These are phyloP conservation scores for Heliconius erato DNA, from an alignment of 2,888 invertebrate genomes.

Conservation along the genomic window DNA sequence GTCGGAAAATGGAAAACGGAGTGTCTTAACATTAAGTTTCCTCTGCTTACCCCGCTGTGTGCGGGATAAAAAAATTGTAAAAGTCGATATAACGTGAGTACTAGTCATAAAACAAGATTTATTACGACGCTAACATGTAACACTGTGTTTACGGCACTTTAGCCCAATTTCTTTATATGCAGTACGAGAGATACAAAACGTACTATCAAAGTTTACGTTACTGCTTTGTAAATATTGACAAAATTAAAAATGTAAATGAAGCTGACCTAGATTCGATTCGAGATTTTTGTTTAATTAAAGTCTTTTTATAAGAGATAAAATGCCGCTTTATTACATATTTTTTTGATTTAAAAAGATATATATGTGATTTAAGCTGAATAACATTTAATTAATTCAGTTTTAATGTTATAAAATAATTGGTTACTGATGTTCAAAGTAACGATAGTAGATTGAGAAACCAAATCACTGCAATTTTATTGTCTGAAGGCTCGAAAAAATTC, in stretches of 20 bases:
- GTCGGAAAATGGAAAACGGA: too few relatives aligned
- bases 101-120: slow-evolving; percentile 3
- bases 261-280: background rate
- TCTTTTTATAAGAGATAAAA: too few relatives aligned
- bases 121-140: slow-evolving; percentile 12
- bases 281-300: background rate
- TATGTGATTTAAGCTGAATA: background rate
- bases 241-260: too few relatives aligned
- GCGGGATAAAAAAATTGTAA: background rate
- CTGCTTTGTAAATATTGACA: background rate
- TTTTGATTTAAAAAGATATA: background rate
- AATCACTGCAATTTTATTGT: slow-evolving; percentile 1
- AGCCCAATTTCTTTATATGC: slow-evolving; percentile 17
- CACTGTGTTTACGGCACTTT: slow-evolving; percentile 1
- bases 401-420: background rate
- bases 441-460: background rate
- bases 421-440: background rate
- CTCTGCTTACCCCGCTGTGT: too few relatives aligned
- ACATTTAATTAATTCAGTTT: background rate
- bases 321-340: too few relatives aligned
- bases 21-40: too few relatives aligned
- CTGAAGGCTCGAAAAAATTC: background rate
- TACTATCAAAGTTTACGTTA: background rate
- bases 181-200: slow-evolving; percentile 15
- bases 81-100: slow-evolving; percentile 5